Percentiles rank a stretch among this genome's conserved stretches.
phyloP scores from a whole-genome alignment of 2,797 vertebrate genomes.

The Neopelma chrysocephalum region DNA sequence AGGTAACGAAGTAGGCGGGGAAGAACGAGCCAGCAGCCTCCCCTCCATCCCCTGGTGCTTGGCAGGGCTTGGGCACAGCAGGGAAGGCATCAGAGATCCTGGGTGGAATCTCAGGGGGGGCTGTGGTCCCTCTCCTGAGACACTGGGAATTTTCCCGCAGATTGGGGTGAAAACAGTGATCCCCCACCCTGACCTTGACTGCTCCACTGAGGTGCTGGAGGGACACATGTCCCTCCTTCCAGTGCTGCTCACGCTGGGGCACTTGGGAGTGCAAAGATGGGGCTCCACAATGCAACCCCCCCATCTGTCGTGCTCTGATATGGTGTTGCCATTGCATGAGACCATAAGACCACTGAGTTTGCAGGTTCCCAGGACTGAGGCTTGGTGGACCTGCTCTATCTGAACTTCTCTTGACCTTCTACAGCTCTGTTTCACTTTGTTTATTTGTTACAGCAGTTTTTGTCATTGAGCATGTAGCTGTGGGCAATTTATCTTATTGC shows the following conservation, averaged over 20 bases:
- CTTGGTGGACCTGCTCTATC: not conserved
- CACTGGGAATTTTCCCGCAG: accelerated
- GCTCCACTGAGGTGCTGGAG: not conserved
- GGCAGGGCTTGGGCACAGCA: not conserved
- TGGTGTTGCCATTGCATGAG: accelerated
- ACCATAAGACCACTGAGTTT: not conserved
- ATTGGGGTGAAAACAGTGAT: accelerated
- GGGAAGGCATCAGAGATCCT: accelerated
- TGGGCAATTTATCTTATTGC: not conserved
- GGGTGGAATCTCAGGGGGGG: too few relatives aligned
- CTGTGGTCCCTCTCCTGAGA: not conserved
- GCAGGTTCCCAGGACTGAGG: not conserved
- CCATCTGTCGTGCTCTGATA: accelerated
- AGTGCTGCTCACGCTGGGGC: not conserved
- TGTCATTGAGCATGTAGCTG: not conserved
- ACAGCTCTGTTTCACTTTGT: not conserved
- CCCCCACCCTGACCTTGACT: not conserved
- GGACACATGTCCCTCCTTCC: accelerated
- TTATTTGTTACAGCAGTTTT: not conserved
- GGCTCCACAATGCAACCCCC: accelerated
- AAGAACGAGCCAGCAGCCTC: not conserved
- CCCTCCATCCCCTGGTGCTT: not conserved
- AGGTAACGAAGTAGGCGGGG: not conserved
- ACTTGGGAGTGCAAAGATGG: not conserved
- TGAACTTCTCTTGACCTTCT: not conserved